phyloP scores from a whole-genome alignment of 1,140 invertebrate genomes.

The Drusus annulatus region DNA sequence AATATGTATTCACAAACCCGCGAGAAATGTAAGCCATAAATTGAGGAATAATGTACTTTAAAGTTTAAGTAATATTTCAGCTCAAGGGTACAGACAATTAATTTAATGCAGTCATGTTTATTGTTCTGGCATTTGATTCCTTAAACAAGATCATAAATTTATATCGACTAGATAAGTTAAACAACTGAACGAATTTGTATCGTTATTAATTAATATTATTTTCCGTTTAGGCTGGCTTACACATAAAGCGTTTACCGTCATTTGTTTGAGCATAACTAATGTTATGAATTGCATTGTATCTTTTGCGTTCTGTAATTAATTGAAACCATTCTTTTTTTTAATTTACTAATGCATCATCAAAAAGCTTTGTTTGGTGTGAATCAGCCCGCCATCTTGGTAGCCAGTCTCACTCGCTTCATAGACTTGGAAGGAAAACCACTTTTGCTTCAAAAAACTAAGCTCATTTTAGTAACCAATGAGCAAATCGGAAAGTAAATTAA shows the following conservation, averaged over 20 bases:
- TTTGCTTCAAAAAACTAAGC: too few relatives aligned
- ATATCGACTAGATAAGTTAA: slow-evolving; percentile 19
- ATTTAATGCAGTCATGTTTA: slow-evolving; percentile 34
- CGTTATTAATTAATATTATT: slow-evolving; percentile 20
- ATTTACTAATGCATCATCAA: not conserved
- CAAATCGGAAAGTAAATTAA: too few relatives aligned
- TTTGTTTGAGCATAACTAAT: slow-evolving; percentile 9
- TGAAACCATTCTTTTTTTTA: not conserved
- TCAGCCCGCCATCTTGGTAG: not conserved
- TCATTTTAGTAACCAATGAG: too few relatives aligned
- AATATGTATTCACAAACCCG: too few relatives aligned
- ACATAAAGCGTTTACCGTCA: not conserved
- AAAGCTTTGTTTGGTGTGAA: too few relatives aligned
- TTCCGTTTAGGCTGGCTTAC: slow-evolving; percentile 1
- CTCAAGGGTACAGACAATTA: slow-evolving; percentile 32
- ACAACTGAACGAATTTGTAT: slow-evolving; percentile 10
- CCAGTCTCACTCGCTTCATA: too few relatives aligned
- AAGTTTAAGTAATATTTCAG: slow-evolving; percentile 22
- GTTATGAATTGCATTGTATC: slow-evolving; percentile 11
- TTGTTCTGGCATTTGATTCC: slow-evolving; percentile 36
- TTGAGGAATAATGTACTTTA: slow-evolving; percentile 14
- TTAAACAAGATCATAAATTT: slow-evolving; percentile 38
- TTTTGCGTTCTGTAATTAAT: not conserved
- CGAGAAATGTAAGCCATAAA: slow-evolving; percentile 4
- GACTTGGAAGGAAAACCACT: too few relatives aligned